Evolutionary conservation across 2,113 vertebrate species (phyloP).

Genomic region (Scartelaos histophorus): DNA sequence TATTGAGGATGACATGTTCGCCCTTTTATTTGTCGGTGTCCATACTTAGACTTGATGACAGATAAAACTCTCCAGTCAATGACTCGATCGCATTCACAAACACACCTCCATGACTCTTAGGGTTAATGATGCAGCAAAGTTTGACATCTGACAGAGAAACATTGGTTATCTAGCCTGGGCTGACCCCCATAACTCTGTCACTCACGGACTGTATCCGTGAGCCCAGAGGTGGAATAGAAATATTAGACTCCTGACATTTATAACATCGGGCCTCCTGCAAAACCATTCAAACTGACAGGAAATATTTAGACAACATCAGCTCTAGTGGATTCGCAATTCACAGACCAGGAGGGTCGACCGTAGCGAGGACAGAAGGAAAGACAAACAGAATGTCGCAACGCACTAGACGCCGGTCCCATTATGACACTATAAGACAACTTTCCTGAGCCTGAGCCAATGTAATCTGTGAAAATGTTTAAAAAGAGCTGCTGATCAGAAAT

Average conservation of each 20-base stretch:
- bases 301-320: constrained; percentile 73
- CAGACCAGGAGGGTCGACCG: constrained; percentile 50
- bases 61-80: background rate
- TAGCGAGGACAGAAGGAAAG: constrained; percentile 22
- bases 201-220: constrained; percentile 5
- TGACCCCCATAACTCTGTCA: constrained; percentile 34
- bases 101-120: constrained; percentile 15
- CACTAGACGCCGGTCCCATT: constrained; percentile 7
- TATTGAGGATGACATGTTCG: background rate
- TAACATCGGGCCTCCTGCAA: constrained; percentile 59
- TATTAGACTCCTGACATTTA: constrained; percentile 52
- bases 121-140: constrained; percentile 30
- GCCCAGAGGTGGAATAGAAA: constrained; percentile 46
- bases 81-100: background rate
- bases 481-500: background rate
- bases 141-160: constrained; percentile 16
- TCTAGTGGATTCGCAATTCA: constrained; percentile 57
- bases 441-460: background rate
- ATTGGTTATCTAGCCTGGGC: constrained; percentile 14
- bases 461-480: constrained; percentile 12
- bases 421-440: constrained; percentile 18
- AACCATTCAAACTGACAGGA: constrained; percentile 70
- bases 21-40: constrained; percentile 25
- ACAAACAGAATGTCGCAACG: constrained; percentile 12
- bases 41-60: constrained; percentile 12